A percentile compares a stretch with the other conserved stretches of the same genome.
Evolutionary conservation across 2,888 invertebrate genomes (phyloP).

Genomic region (Drosophila dives): DNA sequence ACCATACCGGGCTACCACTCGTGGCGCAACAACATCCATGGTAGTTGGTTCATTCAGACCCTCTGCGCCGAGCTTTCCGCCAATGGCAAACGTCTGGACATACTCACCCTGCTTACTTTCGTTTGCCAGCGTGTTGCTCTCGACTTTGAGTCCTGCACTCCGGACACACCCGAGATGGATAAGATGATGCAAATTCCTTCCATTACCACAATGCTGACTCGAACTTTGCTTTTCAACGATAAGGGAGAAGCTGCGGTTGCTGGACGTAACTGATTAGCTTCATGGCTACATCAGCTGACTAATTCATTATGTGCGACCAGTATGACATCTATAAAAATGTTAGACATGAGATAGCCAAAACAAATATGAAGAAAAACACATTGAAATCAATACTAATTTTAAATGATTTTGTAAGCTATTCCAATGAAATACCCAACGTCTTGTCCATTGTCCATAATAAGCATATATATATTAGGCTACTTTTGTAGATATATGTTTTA

Average conservation of each 20-base stretch:
- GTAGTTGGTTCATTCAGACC: constrained; percentile 98
- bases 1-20: constrained; percentile 97
- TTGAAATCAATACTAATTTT: neutral
- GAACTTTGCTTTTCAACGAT: constrained; percentile 89
- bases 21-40: constrained; percentile 96
- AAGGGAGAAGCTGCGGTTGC: constrained; percentile 75
- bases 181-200: constrained; percentile 97
- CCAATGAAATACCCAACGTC: constrained; percentile 30
- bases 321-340: constrained; percentile 40
- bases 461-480: constrained; percentile 6
- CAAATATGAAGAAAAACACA: neutral
- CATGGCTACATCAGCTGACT: constrained; percentile 30
- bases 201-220: constrained; percentile 94
- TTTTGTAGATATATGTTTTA: constrained; percentile 10
- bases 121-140: constrained; percentile 93
- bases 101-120: constrained; percentile 94
- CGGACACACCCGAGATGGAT: constrained; percentile 90
- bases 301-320: constrained; percentile 22
- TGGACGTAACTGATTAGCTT: constrained; percentile 26
- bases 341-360: neutral
- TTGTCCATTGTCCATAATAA: constrained; percentile 24
- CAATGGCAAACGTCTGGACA: constrained; percentile 90
- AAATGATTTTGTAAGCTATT: constrained; percentile 13
- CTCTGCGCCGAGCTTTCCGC: constrained; percentile 92
- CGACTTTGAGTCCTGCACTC: constrained; percentile 95